Evolutionary conservation across 1,140 invertebrate species (phyloP).

Genomic region (Drosophila trapezifrons): DNA sequence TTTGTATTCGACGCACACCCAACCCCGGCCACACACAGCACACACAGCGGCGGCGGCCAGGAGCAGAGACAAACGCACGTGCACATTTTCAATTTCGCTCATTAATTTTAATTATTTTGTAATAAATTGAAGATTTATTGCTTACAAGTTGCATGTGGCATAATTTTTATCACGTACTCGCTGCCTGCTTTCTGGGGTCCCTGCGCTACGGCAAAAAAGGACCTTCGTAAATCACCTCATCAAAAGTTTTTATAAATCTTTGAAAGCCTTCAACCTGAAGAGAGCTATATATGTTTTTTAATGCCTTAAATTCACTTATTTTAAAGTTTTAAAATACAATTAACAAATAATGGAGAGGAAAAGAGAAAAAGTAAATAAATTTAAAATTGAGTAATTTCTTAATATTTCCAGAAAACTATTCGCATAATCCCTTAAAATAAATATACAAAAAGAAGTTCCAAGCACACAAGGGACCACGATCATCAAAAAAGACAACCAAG

Average conservation of each 20-base stretch:
- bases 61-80: constrained; percentile 54
- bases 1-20: constrained; percentile 51
- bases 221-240: constrained; percentile 3
- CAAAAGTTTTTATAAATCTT: not conserved
- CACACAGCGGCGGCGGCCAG: constrained; percentile 2
- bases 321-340: too few relatives aligned
- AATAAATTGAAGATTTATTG: constrained; percentile 82
- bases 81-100: constrained; percentile 79
- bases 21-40: constrained; percentile 6
- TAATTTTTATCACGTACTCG: constrained; percentile 74
- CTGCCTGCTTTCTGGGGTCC: not conserved
- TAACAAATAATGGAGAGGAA: too few relatives aligned
- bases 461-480: too few relatives aligned
- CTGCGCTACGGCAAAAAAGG: not conserved
- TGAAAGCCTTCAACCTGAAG: not conserved
- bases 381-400: too few relatives aligned
- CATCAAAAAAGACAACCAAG: too few relatives aligned
- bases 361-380: too few relatives aligned
- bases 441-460: too few relatives aligned
- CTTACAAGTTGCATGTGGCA: constrained; percentile 73
- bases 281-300: too few relatives aligned
- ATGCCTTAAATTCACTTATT: too few relatives aligned
- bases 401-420: too few relatives aligned
- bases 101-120: constrained; percentile 83
- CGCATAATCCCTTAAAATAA: too few relatives aligned